Conservation (phyloP, 2,113 vertebrate species). For the Pluvialis apricaria region DNA sequence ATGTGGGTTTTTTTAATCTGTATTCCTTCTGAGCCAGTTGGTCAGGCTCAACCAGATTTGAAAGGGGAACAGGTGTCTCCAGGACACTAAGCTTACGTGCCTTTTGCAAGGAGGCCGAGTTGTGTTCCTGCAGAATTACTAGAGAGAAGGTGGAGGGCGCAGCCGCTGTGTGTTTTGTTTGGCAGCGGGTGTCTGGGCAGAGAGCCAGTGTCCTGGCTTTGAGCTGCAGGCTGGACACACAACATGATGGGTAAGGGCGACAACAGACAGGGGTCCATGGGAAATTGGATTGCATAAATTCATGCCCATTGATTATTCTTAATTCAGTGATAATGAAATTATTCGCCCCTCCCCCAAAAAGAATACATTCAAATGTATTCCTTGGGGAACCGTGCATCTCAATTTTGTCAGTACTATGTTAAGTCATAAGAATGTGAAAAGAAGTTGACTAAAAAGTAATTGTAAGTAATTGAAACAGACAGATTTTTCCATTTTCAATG, state of each 20-base stretch:
- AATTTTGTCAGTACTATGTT: neutral
- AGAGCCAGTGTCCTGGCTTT: neutral
- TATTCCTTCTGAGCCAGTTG: neutral
- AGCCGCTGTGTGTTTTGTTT: neutral
- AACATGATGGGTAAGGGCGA: accelerated
- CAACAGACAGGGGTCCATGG: neutral
- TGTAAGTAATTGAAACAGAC: neutral
- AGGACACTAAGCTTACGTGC: neutral
- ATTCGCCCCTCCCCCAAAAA: neutral
- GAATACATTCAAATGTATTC: neutral
- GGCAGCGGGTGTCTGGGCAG: neutral
- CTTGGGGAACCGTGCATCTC: neutral
- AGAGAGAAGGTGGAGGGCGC: accelerated
- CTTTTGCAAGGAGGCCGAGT: neutral
- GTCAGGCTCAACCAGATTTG: neutral
- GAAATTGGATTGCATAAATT: neutral
- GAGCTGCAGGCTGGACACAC: neutral
- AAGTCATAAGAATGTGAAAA: neutral
- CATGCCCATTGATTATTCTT: neutral
- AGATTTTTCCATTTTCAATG: neutral
- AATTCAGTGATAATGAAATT: neutral
- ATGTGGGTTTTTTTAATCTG: neutral
- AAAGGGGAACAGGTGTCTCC: neutral
- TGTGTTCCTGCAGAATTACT: neutral
- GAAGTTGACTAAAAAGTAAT: neutral